Base-by-base conservation (phyloP, 2,797 vertebrate species). In the Pteronotus mesoamericanus region DNA sequence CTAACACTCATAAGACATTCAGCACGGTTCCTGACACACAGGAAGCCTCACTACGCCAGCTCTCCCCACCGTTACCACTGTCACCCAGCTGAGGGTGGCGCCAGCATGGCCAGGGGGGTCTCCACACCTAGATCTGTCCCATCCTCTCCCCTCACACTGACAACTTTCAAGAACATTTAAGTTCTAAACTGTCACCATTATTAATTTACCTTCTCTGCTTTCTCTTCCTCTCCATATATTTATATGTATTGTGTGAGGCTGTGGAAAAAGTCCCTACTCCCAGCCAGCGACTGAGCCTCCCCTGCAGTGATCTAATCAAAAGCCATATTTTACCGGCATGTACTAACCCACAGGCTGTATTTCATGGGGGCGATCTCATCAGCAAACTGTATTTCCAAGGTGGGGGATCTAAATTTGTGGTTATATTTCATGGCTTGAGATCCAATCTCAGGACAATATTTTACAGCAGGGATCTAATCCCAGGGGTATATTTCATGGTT, bases 351-450 rank as follows among this genome's bases (percentile, higher is more conserved):
- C 57, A 92, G 94, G 77, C 96, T 87, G 5, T 97, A 93, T 93
- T 97, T 98, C 96, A 96, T 14, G 22, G 96, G 98, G 96, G 95
- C 34, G 11, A 85, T 96, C 97, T 98, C 95, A 98, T 98, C 98
- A 98, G 98, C 95, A 77, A 94, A 88, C 91, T 89, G 96, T 89
- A 97, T 98, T 98, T 98, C 98, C 95, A 93, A 96, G 98, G 97
- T 89, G 37, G 96, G 93, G 93, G 95, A 98, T 97, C 96, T 91
- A 46, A 98, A 69, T 97, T 66, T 79, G 48, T 66, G 87, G 97
- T 86, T 72, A 24, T 96, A 95, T 96, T 96, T 98, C 96, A 92
- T 34, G 46, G 95, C 91, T 93, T 48, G 75, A 95, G 97, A 98
- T 97, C 97, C 96, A 97, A 98, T 97, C 97, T 48, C 2, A 0